phyloP scores from a whole-genome alignment of 2,113 vertebrate genomes.

The Saccopteryx bilineata region DNA sequence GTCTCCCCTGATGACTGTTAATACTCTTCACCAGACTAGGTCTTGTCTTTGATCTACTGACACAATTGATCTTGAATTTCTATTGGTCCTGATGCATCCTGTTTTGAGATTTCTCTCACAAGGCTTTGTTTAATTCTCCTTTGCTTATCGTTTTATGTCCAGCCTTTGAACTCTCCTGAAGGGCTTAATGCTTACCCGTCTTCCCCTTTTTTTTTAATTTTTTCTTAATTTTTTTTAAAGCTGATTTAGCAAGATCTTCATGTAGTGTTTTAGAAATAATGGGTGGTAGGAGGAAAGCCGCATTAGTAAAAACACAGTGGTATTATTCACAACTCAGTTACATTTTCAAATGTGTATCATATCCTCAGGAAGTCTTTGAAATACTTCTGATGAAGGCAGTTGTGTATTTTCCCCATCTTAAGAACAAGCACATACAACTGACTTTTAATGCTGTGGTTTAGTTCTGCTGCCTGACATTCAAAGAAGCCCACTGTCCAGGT shows the following conservation, averaged over 20 bases:
- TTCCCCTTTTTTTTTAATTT: slow-evolving; percentile 56
- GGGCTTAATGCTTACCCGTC: slow-evolving; percentile 2
- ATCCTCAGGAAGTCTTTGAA: slow-evolving; percentile 19
- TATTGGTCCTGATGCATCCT: slow-evolving; percentile 78
- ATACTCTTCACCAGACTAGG: slow-evolving; percentile 63
- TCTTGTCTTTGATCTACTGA: slow-evolving; percentile 82
- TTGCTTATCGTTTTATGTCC: slow-evolving; percentile 77
- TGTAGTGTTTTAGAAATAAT: slow-evolving; percentile 50
- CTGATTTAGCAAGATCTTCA: slow-evolving; percentile 71
- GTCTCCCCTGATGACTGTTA: slow-evolving; percentile 65
- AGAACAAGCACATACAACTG: slow-evolving; percentile 52
- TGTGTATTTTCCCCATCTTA: neutral
- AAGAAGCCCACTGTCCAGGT: neutral
- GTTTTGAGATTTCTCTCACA: slow-evolving; percentile 79
- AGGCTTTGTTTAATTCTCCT: slow-evolving; percentile 83
- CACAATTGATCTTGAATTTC: slow-evolving; percentile 81
- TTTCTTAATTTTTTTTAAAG: slow-evolving; percentile 53
- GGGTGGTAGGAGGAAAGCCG: neutral
- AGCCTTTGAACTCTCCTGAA: slow-evolving; percentile 73
- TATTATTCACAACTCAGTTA: neutral
- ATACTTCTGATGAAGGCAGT: neutral
- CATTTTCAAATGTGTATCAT: slow-evolving; percentile 9
- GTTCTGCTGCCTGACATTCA: slow-evolving; percentile 13
- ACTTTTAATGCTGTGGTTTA: slow-evolving; percentile 52
- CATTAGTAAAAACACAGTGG: neutral